Conservation (phyloP, 2,888 invertebrate genomes). For the Scaptomyza tumidula region DNA sequence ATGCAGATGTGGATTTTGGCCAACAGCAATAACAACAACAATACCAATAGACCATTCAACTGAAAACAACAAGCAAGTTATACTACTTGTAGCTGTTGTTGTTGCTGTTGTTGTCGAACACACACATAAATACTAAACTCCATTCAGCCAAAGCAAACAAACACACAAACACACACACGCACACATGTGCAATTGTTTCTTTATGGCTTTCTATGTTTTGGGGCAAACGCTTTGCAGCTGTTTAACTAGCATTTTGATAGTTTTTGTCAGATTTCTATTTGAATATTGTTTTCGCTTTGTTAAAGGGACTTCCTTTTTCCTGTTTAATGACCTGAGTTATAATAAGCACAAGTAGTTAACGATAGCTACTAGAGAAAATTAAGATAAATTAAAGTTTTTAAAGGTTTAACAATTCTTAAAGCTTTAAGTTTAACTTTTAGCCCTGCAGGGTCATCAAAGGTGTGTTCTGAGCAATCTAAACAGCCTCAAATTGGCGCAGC, state of each 20-base stretch:
- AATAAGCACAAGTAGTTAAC: background rate
- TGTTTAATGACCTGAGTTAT: constrained; percentile 28
- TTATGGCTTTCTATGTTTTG: constrained; percentile 36
- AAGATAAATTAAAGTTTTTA: background rate
- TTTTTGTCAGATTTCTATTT: constrained; percentile 8
- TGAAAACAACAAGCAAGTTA: constrained; percentile 58
- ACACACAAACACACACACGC: constrained; percentile 4
- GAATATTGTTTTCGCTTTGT: constrained; percentile 22
- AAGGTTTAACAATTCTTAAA: background rate
- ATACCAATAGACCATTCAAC: constrained; percentile 51
- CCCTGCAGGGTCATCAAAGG: background rate
- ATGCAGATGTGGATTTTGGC: constrained; percentile 63
- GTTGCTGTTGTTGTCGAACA: constrained; percentile 35
- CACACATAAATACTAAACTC: constrained; percentile 57
- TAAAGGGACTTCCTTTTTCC: constrained; percentile 4
- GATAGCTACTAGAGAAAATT: background rate
- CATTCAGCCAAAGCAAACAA: constrained; percentile 22
- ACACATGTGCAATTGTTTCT: constrained; percentile 49
- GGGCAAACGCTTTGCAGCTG: constrained; percentile 54
- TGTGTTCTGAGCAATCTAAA: background rate
- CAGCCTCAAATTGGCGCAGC: constrained; percentile 1
- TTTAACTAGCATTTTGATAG: constrained; percentile 32
- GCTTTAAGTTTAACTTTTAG: too few relatives aligned
- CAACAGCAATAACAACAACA: constrained; percentile 50
- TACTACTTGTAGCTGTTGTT: background rate